phyloP scores from a whole-genome alignment of 2,888 invertebrate genomes.

The Spilosoma lubricipeda region DNA sequence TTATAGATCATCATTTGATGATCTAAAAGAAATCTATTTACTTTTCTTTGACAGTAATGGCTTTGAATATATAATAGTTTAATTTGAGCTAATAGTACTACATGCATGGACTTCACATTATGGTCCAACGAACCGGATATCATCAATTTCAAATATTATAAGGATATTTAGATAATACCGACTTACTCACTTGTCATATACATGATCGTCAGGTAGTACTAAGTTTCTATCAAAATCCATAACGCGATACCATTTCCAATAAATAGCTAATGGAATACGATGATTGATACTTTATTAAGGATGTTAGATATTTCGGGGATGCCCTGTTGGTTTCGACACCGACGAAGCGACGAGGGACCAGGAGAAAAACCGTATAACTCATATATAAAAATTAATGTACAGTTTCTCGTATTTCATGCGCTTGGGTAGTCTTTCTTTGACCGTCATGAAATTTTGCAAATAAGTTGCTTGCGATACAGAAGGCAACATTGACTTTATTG shows the following conservation, averaged over 20 bases:
- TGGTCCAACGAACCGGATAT: too few species aligned
- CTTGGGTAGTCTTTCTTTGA: not conserved
- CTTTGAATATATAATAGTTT: too few species aligned
- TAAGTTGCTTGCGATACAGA: not conserved
- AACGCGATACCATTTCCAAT: not conserved
- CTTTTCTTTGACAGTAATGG: too few species aligned
- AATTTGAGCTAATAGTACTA: too few species aligned
- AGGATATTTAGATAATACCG: not conserved
- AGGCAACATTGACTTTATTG: too few species aligned
- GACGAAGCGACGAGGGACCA: not conserved
- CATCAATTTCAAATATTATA: not conserved
- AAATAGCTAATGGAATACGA: conserved; percentile 14
- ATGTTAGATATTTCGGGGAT: not conserved
- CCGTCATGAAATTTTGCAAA: too few species aligned
- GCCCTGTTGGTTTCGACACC: not conserved
- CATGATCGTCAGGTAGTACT: not conserved
- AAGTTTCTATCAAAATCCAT: not conserved
- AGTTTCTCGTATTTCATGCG: not conserved
- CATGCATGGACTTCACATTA: too few species aligned
- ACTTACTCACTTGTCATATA: not conserved
- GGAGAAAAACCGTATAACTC: not conserved
- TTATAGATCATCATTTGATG: too few species aligned
- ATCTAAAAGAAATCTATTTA: too few species aligned
- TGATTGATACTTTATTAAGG: conserved; percentile 14
- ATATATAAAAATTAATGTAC: not conserved